Conservation (phyloP, 2,113 vertebrate genomes). For the Danio rerio region GRCz12tu NC_133195.1:27867001-27867500, state of each 20-base stretch:
- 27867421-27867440: constrained; percentile 64
- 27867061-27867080: constrained; percentile 20
- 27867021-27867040: too few species aligned
- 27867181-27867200: constrained; percentile 25
- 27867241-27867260: not conserved
- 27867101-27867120: constrained; percentile 28
- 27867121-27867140: not conserved
- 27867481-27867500: constrained; percentile 75
- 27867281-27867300: constrained; percentile 14
- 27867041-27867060: not conserved
- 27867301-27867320: constrained; percentile 16
- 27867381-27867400: constrained; percentile 59
- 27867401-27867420: constrained; percentile 67
- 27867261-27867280: constrained; percentile 18
- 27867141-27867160: not conserved
- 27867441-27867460: constrained; percentile 66
- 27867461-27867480: constrained; percentile 67
- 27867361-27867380: constrained; percentile 36
- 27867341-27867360: constrained; percentile 34
- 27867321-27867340: constrained; percentile 32
- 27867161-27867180: not conserved
- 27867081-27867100: constrained; percentile 21
- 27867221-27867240: not conserved
- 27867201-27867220: not conserved
- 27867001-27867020: too few species aligned